Evolutionary conservation across 2,797 vertebrate species (phyloP), one percentile per base, ranked within the genome.

Genomic region (Sciurus carolinensis): DNA sequence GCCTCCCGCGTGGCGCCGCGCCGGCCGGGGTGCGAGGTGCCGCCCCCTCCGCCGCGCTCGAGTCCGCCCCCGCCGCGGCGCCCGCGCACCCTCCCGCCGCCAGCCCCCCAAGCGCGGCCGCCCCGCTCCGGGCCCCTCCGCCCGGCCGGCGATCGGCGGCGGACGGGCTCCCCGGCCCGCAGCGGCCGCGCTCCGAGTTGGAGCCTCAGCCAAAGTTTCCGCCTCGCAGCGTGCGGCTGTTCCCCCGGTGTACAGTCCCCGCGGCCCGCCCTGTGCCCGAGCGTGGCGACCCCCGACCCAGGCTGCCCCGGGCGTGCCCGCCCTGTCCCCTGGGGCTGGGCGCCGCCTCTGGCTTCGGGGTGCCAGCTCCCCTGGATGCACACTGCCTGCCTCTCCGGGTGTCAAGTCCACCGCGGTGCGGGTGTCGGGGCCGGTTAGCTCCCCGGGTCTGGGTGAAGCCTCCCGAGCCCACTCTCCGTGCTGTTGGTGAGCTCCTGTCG

Each of bases 121-220:
- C 79, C 24, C 10, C 14, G 79, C 20, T 9, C 77, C 50, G 18
- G 82, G 20, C 57, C 57, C 57, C 24, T 22, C 57, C 24, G 24
- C 57, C 24, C 18, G 57, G 57, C 57, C 9, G 57, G 57, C 57
- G 57, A 59, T 59, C 57, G 9, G 24, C 24, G 57, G 57, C 22
- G 57, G 57, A 59, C 24, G 10, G 57, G 9, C 8, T 59, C 57
- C 57, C 57, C 57, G 57, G 57, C 22, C 57, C 57, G 22, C 57
- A 10, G 57, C 57, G 57, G 57, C 57, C 57, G 57, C 57, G 57
- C 57, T 59, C 57, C 67, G 87, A 94, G 87, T 90, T 94, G 87
- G 80, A 59, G 62, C 80, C 62, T 76, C 54, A 57, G 72, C 93
- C 62, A 84, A 94, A 94, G 93, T 94, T 94, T 47, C 44, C 79